Evolutionary conservation across 1,140 invertebrate genomes (phyloP).

Genomic region (Drosophila pseudoananassae): DNA sequence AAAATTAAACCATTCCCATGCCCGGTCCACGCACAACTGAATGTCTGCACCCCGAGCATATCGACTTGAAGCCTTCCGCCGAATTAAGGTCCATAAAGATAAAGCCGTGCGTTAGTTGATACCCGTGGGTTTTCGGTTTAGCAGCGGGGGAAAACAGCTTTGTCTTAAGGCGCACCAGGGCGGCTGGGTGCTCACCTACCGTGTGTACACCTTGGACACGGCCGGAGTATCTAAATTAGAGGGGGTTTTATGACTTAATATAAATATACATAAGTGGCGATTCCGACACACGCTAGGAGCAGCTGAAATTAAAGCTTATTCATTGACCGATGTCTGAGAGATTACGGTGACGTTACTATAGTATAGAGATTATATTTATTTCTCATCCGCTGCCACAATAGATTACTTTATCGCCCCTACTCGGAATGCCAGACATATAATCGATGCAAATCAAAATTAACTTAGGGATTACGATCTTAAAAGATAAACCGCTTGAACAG

Average conservation of each 20-base stretch:
- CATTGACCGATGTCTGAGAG: constrained; percentile 33
- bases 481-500: constrained; percentile 70
- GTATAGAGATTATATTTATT: constrained; percentile 35
- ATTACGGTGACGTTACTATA: constrained; percentile 37
- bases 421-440: constrained; percentile 21
- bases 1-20: constrained; percentile 35
- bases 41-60: constrained; percentile 43
- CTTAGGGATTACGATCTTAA: constrained; percentile 8
- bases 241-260: constrained; percentile 41
- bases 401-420: constrained; percentile 10
- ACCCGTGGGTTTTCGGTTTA: background rate
- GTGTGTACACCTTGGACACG: constrained; percentile 23
- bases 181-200: constrained; percentile 15
- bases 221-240: constrained; percentile 36
- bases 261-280: constrained; percentile 49
- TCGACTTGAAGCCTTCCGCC: constrained; percentile 42
- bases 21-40: constrained; percentile 39
- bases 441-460: constrained; percentile 15
- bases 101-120: constrained; percentile 23
- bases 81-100: constrained; percentile 38
- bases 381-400: constrained; percentile 29
- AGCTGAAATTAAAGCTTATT: constrained; percentile 48
- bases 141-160: constrained; percentile 22
- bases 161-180: constrained; percentile 38
- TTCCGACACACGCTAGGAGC: constrained; percentile 32